A percentile compares a stretch with the other conserved stretches of the same genome.
phyloP scores from a whole-genome alignment of 2,797 vertebrate species.

The Alauda arvensis region DNA sequence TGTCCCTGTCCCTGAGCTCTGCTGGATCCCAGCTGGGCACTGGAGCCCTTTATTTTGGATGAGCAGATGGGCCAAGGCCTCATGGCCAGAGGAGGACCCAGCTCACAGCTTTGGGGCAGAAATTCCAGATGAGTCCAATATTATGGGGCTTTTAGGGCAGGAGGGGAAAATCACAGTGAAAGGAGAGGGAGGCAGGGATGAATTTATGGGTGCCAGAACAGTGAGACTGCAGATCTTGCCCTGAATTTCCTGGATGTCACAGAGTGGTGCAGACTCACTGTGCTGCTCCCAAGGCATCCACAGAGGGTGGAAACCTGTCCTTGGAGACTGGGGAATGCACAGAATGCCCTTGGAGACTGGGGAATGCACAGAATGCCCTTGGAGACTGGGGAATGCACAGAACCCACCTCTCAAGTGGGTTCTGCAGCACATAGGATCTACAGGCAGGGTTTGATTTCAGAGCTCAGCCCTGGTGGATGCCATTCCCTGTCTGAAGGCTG shows the following conservation, averaged over 20 bases:
- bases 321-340: background rate
- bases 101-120: background rate
- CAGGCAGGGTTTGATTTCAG: background rate
- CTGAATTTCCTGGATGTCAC: background rate
- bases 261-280: accelerated
- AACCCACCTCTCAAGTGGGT: background rate
- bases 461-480: background rate
- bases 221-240: background rate
- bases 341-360: background rate
- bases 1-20: background rate
- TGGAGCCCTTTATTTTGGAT: background rate
- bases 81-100: accelerated
- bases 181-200: background rate
- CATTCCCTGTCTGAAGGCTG: background rate
- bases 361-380: background rate
- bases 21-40: background rate
- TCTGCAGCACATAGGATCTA: background rate
- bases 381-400: background rate
- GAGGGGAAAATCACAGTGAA: background rate
- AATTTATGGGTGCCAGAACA: background rate
- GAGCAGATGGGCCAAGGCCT: too few relatives aligned
- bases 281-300: background rate
- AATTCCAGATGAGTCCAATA: accelerated
- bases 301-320: background rate
- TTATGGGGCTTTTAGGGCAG: background rate